A percentile compares a stretch with the other conserved stretches of the same genome.
phyloP scores from a whole-genome alignment of 2,797 vertebrate species.

The Alcedo atthis region DNA sequence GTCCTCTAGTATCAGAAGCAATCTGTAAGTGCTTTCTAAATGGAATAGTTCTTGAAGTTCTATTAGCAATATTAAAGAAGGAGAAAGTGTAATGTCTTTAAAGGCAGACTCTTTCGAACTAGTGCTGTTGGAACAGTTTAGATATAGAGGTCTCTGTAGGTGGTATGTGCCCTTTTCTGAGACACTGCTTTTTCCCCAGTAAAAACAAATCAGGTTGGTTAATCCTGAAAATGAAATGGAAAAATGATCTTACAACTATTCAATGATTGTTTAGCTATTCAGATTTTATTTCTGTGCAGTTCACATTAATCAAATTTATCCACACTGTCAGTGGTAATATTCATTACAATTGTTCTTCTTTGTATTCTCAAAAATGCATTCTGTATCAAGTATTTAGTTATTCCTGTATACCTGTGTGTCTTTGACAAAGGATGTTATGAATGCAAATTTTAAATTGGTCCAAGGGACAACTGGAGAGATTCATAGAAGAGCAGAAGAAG shows the following conservation, averaged over 20 bases:
- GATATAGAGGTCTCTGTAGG: neutral
- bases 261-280: neutral
- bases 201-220: neutral
- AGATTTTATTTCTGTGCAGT: neutral
- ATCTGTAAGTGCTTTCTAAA: neutral
- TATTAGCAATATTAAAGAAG: neutral
- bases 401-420: neutral
- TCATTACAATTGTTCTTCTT: neutral
- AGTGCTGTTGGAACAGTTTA: neutral
- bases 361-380: neutral
- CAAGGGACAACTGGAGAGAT: neutral
- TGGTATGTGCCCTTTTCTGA: neutral
- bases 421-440: neutral
- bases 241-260: neutral
- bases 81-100: neutral
- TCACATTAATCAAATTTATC: constrained; percentile 4
- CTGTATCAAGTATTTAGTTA: neutral
- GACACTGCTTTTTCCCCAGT: neutral
- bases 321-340: neutral
- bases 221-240: neutral
- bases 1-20: neutral
- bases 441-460: neutral
- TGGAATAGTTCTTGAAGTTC: neutral
- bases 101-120: neutral
- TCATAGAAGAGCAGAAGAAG: neutral